Evolutionary conservation across 2,888 invertebrate species (phyloP).

Genomic region (Scaptomyza cyrtandrae): DNA sequence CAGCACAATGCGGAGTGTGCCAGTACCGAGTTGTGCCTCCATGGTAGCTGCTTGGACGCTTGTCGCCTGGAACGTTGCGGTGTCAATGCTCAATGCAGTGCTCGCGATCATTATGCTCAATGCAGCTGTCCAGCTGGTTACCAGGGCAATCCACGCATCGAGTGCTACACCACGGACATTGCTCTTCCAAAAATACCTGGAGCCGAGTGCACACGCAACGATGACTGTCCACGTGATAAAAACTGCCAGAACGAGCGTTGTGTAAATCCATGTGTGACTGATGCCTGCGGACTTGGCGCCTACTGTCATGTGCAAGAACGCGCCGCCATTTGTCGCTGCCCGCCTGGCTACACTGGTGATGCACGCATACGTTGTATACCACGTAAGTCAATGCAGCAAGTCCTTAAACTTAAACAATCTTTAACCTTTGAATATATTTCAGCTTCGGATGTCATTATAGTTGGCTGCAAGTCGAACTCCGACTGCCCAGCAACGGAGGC

Average conservation of each 20-base stretch:
- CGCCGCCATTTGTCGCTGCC: slow-evolving; percentile 91
- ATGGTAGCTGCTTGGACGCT: slow-evolving; percentile 91
- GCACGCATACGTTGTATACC: slow-evolving; percentile 90
- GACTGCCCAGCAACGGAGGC: slow-evolving; percentile 93
- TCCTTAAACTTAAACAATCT: background rate
- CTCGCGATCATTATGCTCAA: slow-evolving; percentile 90
- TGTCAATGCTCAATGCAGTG: slow-evolving; percentile 92
- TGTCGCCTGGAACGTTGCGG: slow-evolving; percentile 92
- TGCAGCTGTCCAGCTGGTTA: slow-evolving; percentile 92
- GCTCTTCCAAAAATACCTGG: slow-evolving; percentile 69
- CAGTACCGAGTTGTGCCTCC: slow-evolving; percentile 90
- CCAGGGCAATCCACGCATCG: slow-evolving; percentile 91
- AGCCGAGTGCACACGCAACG: slow-evolving; percentile 91
- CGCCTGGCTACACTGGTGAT: slow-evolving; percentile 90
- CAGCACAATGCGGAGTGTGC: slow-evolving; percentile 90
- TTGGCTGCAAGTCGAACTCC: slow-evolving; percentile 91
- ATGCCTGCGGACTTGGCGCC: slow-evolving; percentile 92
- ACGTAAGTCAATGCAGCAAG: slow-evolving; percentile 87
- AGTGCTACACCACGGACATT: slow-evolving; percentile 86
- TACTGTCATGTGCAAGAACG: slow-evolving; percentile 92
- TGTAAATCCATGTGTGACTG: slow-evolving; percentile 90
- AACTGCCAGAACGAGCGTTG: slow-evolving; percentile 91
- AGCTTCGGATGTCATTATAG: slow-evolving; percentile 87
- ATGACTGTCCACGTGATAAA: slow-evolving; percentile 90
- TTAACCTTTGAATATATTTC: background rate